Conservation (phyloP, 1,140 invertebrate genomes). For the Bradynema listronoti region DNA sequence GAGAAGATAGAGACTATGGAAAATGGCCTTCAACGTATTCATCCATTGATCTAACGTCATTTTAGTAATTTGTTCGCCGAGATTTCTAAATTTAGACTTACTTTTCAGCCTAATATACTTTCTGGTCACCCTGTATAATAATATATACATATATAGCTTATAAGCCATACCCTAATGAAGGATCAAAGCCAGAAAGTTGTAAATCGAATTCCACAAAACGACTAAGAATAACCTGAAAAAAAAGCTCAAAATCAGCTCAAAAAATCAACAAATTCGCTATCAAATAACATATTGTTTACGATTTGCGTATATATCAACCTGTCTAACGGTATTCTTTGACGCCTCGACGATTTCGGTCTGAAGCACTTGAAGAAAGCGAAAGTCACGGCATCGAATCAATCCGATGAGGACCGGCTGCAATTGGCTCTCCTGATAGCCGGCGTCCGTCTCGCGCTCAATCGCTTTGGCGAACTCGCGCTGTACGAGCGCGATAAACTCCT, state of each 20-base stretch:
- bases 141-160: not conserved
- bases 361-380: slow-evolving; percentile 49
- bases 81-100: slow-evolving; percentile 62
- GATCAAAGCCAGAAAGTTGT: slow-evolving; percentile 43
- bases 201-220: slow-evolving; percentile 42
- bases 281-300: not conserved
- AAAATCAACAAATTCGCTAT: not conserved
- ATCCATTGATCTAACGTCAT: slow-evolving; percentile 74
- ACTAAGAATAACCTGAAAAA: slow-evolving; percentile 42
- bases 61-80: slow-evolving; percentile 66
- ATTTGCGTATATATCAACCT: slow-evolving; percentile 28
- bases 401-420: slow-evolving; percentile 56
- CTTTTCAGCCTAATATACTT: too few relatives aligned
- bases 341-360: slow-evolving; percentile 50
- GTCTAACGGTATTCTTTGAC: slow-evolving; percentile 48
- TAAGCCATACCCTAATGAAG: slow-evolving; percentile 33
- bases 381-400: slow-evolving; percentile 57
- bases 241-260: not conserved
- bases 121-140: too few relatives aligned
- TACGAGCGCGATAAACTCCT: slow-evolving; percentile 85
- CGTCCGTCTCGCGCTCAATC: slow-evolving; percentile 64
- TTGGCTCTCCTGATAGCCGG: slow-evolving; percentile 42
- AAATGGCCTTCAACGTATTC: slow-evolving; percentile 69
- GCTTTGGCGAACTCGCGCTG: slow-evolving; percentile 84
- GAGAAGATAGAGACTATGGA: slow-evolving; percentile 67